These are phyloP conservation scores for Malurus cyaneus DNA, from an alignment of 2,113 vertebrate genomes.

Conservation along the genomic window DNA sequence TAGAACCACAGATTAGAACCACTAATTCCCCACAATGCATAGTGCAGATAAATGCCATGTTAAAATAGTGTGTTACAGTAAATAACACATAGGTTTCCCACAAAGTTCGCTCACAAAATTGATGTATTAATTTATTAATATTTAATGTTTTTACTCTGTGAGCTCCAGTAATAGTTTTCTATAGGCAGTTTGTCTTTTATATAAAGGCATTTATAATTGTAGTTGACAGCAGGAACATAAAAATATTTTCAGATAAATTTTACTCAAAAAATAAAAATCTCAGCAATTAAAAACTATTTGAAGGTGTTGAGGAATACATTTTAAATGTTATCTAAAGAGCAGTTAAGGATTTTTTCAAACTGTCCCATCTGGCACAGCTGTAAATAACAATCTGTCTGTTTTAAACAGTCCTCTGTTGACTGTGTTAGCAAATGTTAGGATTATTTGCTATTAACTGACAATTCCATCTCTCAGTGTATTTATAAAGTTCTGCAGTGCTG, in stretches of 20 bases:
- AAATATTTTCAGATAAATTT: background rate
- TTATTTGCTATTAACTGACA: conserved; percentile 3
- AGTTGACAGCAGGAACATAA: background rate
- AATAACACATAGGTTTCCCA: background rate
- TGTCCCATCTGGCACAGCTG: background rate
- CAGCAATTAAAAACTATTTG: background rate
- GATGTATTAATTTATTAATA: conserved; percentile 1
- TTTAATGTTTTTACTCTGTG: background rate
- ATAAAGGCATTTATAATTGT: background rate
- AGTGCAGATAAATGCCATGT: background rate
- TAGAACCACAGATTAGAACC: background rate
- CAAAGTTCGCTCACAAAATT: background rate
- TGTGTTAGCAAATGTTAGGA: background rate
- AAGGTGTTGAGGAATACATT: background rate
- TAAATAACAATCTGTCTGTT: conserved; percentile 26
- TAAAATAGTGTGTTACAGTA: background rate
- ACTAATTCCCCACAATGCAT: background rate
- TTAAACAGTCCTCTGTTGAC: background rate
- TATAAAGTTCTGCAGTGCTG: background rate
- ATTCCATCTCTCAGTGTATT: background rate
- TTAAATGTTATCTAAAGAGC: background rate
- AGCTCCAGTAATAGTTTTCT: background rate
- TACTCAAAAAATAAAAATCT: background rate
- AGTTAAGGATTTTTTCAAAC: conserved; percentile 6
- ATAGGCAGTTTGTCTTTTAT: background rate